Evolutionary conservation across 2,113 vertebrate species (phyloP), one percentile per base, ranked within the genome.

Genomic region (Myotis davidii): DNA sequence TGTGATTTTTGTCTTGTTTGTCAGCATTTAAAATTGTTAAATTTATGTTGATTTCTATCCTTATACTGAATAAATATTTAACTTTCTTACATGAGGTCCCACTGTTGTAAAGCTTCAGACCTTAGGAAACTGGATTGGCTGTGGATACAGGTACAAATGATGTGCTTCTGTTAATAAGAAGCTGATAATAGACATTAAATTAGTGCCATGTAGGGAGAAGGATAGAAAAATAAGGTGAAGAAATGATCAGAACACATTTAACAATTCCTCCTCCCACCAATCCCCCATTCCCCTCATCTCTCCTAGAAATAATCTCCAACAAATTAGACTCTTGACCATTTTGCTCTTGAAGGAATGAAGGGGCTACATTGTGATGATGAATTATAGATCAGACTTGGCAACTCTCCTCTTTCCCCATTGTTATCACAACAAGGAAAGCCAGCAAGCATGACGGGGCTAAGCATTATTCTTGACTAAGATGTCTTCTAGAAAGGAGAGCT

Each of bases 1-100:
- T 88, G 20, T 48, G 13, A 81, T 59, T n/a, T 78, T 39, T 61
- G 25, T 59, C 54, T 25, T 61, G 16, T 45, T 64, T 64, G 16
- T 81, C 39, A 93, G 9, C 50, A 79, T 85, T 72, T 90, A 52
- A 23, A 39, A 56, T 6, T 59, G 70, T 64, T 29, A 4, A n/a
- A 52, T 50, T 91, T 89, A 45, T 72, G 94, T 85, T 79, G 0
- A 76, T 29, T 93, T 95, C 32, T 84, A 27, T 37, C 21, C 29
- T 93, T 83, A 89, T 84, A 74, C 42, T 83, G n/a, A 65, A 92
- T 21, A 84, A 81, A 50, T 32, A 67, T 70, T 74, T 86, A 25
- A 37, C 42, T 88, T 92, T 95, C 37, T 77, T 74, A 94, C 65
- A 42, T 25, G 18, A 86, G 18, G 3, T 3, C 23, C 34, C 61